Percentiles rank a stretch among this genome's conserved stretches.
Conservation (phyloP, 2,888 invertebrate genomes). For the Altica lythri region DNA sequence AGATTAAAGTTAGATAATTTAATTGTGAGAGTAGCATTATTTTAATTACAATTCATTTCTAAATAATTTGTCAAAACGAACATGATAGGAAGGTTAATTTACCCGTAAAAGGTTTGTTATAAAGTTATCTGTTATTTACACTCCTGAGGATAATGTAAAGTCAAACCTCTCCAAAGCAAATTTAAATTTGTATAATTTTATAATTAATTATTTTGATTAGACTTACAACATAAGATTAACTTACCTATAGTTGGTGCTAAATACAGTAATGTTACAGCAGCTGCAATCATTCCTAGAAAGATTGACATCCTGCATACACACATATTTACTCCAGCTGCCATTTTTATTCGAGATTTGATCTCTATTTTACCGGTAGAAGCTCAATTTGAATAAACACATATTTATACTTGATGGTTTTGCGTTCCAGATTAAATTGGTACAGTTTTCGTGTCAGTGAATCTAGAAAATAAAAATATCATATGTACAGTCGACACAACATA, state of each 20-base stretch:
- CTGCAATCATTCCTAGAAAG: slow-evolving; percentile 67
- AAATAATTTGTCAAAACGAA: too few relatives aligned
- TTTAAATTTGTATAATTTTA: slow-evolving; percentile 4
- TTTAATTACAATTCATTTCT: too few relatives aligned
- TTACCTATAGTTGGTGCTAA: slow-evolving; percentile 75
- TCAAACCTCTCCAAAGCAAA: neutral
- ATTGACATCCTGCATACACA: slow-evolving; percentile 67
- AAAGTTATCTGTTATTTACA: neutral
- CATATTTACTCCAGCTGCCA: slow-evolving; percentile 53
- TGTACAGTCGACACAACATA: neutral
- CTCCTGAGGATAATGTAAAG: neutral
- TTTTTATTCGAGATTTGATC: neutral
- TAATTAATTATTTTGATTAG: neutral
- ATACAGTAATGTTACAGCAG: slow-evolving; percentile 72
- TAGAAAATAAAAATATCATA: neutral
- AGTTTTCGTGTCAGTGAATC: neutral
- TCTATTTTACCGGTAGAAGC: neutral
- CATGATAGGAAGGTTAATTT: neutral
- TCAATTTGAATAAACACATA: too few relatives aligned
- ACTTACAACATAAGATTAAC: too few relatives aligned
- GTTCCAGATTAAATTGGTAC: neutral
- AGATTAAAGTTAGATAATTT: too few relatives aligned
- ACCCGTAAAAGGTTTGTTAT: neutral
- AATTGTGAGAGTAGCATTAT: too few relatives aligned
- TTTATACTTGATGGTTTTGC: neutral